Evolutionary conservation across 1,140 invertebrate genomes (phyloP).

Genomic region (Tetramorium simillimum): DNA sequence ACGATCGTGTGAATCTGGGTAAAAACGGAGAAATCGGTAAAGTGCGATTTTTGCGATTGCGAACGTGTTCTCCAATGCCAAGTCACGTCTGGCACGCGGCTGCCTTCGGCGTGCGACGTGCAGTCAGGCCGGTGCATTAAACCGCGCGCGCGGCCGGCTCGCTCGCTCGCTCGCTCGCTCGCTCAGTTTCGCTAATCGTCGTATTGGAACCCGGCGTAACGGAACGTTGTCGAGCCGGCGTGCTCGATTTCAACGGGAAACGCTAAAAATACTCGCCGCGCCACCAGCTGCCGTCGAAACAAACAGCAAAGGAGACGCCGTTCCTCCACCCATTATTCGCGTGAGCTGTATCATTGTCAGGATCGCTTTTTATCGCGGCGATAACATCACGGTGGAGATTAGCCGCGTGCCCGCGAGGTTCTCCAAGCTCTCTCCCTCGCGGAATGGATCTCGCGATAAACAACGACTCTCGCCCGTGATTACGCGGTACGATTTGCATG

Average conservation of each 20-base stretch:
- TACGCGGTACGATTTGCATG: neutral
- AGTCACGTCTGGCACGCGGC: slow-evolving; percentile 8
- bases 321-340: slow-evolving; percentile 5
- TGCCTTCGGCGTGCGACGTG: neutral
- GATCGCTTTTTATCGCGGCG: neutral
- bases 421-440: neutral
- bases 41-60: neutral
- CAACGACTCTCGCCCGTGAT: neutral
- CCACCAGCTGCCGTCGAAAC: slow-evolving; percentile 49
- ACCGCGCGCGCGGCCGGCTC: neutral
- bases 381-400: neutral
- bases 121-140: slow-evolving; percentile 11
- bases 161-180: neutral
- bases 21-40: neutral
- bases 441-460: neutral
- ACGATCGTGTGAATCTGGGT: neutral
- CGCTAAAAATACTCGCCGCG: slow-evolving; percentile 63
- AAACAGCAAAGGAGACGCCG: slow-evolving; percentile 52
- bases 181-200: slow-evolving; percentile 31
- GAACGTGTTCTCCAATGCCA: neutral
- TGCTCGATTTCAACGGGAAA: slow-evolving; percentile 47
- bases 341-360: neutral
- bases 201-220: slow-evolving; percentile 9
- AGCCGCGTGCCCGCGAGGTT: neutral
- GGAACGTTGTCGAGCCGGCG: slow-evolving; percentile 32